phyloP scores from a whole-genome alignment of 2,113 vertebrate genomes.

The Guaruba guarouba region DNA sequence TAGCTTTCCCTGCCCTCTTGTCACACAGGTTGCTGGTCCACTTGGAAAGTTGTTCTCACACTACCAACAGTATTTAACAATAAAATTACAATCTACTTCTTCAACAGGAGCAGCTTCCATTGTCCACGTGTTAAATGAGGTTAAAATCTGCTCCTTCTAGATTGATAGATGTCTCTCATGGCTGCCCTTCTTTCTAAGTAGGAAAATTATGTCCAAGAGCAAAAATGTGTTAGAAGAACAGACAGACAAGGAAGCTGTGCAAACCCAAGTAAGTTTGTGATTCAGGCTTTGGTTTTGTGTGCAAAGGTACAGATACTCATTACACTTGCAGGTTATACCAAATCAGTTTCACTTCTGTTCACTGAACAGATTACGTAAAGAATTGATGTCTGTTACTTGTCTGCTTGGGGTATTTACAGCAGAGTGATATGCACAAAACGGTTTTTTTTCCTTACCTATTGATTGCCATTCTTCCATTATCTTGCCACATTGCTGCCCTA shows the following conservation, averaged over 20 bases:
- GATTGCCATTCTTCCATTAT: not conserved
- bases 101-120: not conserved
- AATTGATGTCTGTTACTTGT: not conserved
- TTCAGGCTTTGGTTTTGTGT: not conserved
- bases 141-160: not conserved
- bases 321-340: not conserved
- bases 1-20: not conserved
- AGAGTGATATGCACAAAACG: not conserved
- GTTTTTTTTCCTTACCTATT: not conserved
- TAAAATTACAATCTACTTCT: not conserved
- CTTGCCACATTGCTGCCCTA: not conserved
- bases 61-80: not conserved
- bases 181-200: not conserved
- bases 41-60: not conserved
- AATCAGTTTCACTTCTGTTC: not conserved
- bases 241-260: not conserved
- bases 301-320: not conserved
- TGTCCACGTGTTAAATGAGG: fast-evolving
- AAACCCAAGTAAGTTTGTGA: not conserved
- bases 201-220: not conserved
- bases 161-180: too few relatives aligned
- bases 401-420: not conserved
- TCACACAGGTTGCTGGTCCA: not conserved
- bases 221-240: not conserved
- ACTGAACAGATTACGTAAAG: not conserved